Evolutionary conservation across 2,113 vertebrate genomes (phyloP).

Genomic region (Spea bombifrons): DNA sequence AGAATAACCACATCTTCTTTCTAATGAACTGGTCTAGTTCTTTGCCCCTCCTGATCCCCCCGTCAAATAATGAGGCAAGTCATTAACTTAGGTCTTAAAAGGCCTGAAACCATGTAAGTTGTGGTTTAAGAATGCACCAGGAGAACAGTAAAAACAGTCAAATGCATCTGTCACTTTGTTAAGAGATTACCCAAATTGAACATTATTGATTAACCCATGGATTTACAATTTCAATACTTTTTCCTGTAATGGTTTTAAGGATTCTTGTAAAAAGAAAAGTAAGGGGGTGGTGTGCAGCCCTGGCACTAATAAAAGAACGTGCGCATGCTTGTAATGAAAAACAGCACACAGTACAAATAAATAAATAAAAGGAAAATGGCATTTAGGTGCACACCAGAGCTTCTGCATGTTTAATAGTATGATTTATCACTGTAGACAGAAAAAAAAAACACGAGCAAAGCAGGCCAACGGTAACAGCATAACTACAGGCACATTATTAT

Average conservation of each 20-base stretch:
- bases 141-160: conserved; percentile 45
- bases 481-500: too few relatives aligned
- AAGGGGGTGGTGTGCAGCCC: conserved; percentile 37
- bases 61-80: conserved; percentile 36
- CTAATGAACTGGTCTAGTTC: conserved; percentile 41
- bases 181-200: conserved; percentile 44
- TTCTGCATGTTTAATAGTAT: conserved; percentile 13
- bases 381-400: conserved; percentile 7
- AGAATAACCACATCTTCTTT: conserved; percentile 50
- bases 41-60: conserved; percentile 9
- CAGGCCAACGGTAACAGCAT: too few relatives aligned
- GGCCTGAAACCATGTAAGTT: conserved; percentile 34
- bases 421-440: too few relatives aligned
- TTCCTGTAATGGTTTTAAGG: conserved; percentile 37
- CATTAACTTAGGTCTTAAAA: conserved; percentile 42
- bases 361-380: conserved; percentile 12
- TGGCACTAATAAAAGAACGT: conserved; percentile 31
- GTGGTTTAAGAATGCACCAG: conserved; percentile 37
- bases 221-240: conserved; percentile 40
- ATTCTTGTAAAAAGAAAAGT: conserved; percentile 23
- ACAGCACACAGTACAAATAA: conserved; percentile 31
- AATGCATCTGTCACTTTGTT: conserved; percentile 34
- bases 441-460: too few relatives aligned
- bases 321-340: conserved; percentile 42
- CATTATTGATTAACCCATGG: conserved; percentile 12